Evolutionary conservation across 1,140 invertebrate species (phyloP).

Genomic region (Schmidtea mediterranea): DNA sequence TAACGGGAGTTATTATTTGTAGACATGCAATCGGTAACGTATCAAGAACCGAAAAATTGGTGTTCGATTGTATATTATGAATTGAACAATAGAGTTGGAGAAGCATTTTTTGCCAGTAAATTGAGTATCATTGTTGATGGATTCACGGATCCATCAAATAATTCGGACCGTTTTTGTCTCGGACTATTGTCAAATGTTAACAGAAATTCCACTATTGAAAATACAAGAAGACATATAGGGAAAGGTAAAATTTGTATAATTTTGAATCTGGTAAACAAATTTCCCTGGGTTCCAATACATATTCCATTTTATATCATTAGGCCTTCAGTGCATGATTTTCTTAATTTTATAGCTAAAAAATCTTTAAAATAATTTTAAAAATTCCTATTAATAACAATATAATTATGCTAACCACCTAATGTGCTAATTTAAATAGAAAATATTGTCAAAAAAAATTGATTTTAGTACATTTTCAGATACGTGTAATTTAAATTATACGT

Average conservation of each 20-base stretch:
- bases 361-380: too few species aligned
- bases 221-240: slow-evolving; percentile 75
- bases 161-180: slow-evolving; percentile 67
- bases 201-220: slow-evolving; percentile 88
- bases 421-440: too few species aligned
- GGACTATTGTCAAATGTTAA: slow-evolving; percentile 86
- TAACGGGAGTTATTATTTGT: not conserved
- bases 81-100: slow-evolving; percentile 70
- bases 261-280: too few species aligned
- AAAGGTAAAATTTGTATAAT: slow-evolving; percentile 35
- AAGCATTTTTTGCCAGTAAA: slow-evolving; percentile 68
- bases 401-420: too few species aligned
- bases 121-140: slow-evolving; percentile 75
- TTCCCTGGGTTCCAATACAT: not conserved
- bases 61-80: slow-evolving; percentile 84
- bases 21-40: not conserved
- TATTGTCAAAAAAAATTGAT: too few species aligned
- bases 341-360: slow-evolving; percentile 4
- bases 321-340: not conserved
- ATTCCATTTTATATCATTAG: not conserved
- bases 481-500: too few species aligned
- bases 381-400: too few species aligned
- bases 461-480: too few species aligned
- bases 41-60: slow-evolving; percentile 53
- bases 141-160: slow-evolving; percentile 69